Evolutionary conservation across 2,113 vertebrate genomes (phyloP).

Genomic region (Triplophysa tibetana): DNA sequence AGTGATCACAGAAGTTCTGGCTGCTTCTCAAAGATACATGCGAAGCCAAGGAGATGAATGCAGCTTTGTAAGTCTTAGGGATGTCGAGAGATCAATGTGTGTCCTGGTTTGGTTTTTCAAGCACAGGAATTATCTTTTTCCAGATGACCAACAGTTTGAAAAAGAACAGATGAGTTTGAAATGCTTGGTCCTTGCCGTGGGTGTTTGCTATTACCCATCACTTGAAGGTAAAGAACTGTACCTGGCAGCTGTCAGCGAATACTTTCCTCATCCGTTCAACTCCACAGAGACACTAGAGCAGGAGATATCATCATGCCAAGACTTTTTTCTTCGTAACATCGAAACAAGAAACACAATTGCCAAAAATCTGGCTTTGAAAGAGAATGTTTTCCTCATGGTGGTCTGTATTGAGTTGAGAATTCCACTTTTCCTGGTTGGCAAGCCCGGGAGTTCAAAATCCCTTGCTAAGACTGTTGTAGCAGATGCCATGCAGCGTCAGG

Average conservation of each 20-base stretch:
- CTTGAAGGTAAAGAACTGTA: conserved; percentile 69
- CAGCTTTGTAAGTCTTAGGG: conserved; percentile 79
- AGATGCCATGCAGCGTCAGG: conserved; percentile 75
- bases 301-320: conserved; percentile 70
- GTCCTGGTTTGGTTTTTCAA: conserved; percentile 76
- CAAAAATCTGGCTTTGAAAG: conserved; percentile 76
- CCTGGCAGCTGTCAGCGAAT: conserved; percentile 57
- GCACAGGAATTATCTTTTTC: conserved; percentile 59
- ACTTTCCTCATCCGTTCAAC: conserved; percentile 60
- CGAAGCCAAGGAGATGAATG: conserved; percentile 70
- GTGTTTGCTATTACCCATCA: conserved; percentile 78
- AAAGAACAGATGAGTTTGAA: conserved; percentile 53
- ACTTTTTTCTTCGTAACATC: conserved; percentile 70
- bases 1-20: conserved; percentile 69
- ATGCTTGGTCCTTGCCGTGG: conserved; percentile 71
- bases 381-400: conserved; percentile 81
- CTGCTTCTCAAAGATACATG: conserved; percentile 74
- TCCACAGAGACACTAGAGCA: conserved; percentile 55
- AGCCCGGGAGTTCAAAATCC: conserved; percentile 81
- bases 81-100: conserved; percentile 77
- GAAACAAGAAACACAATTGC: conserved; percentile 69
- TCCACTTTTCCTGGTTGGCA: conserved; percentile 79
- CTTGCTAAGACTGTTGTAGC: conserved; percentile 78
- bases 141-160: neutral
- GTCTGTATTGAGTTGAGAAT: conserved; percentile 78